phyloP scores from a whole-genome alignment of 1,140 invertebrate genomes.

The Drosophila guanche region DNA sequence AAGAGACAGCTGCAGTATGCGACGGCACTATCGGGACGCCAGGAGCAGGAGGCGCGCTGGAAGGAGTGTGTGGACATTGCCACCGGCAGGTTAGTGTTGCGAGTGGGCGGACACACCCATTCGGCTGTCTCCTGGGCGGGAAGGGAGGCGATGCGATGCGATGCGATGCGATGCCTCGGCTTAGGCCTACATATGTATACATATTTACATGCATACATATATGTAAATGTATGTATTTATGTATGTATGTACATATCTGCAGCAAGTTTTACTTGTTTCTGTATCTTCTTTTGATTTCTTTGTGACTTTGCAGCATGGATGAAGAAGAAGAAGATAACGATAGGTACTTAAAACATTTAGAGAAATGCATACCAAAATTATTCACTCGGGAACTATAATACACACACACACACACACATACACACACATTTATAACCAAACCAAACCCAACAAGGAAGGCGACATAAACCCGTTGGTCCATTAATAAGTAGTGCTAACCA shows the following conservation, averaged over 20 bases:
- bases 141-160: no score
- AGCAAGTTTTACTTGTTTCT: slow-evolving; percentile 32
- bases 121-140: no score
- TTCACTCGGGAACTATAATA: slow-evolving; percentile 9
- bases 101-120: background rate
- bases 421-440: background rate
- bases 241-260: slow-evolving; percentile 27
- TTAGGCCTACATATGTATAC: no score
- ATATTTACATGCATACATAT: no score
- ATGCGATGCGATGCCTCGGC: background rate
- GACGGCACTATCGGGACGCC: slow-evolving; percentile 90
- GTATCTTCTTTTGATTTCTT: slow-evolving; percentile 67
- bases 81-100: slow-evolving; percentile 86
- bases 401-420: slow-evolving; percentile 22
- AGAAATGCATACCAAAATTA: slow-evolving; percentile 18
- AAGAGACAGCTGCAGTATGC: slow-evolving; percentile 89
- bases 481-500: no score
- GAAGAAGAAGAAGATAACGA: slow-evolving; percentile 62
- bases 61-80: slow-evolving; percentile 92
- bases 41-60: slow-evolving; percentile 91
- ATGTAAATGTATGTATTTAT: background rate
- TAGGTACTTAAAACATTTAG: slow-evolving; percentile 57
- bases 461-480: no score
- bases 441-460: no score
- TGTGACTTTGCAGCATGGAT: slow-evolving; percentile 74